These are phyloP conservation scores for Laspeyria flexula DNA, from an alignment of 2,888 invertebrate species.

Conservation along the genomic window DNA sequence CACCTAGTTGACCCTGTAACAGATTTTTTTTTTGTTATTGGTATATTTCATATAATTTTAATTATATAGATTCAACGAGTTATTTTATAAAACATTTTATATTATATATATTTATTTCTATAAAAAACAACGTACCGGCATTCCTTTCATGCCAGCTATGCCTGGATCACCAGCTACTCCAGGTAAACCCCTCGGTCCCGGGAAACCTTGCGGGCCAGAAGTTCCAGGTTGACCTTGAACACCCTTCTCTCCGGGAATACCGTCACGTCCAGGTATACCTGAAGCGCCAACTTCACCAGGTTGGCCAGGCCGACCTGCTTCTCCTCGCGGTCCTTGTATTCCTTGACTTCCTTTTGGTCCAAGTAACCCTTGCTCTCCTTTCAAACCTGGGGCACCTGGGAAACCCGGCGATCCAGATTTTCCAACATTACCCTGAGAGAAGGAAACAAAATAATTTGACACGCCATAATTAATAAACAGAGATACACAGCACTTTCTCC, in stretches of 20 bases:
- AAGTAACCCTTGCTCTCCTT: slow-evolving; percentile 91
- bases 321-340: slow-evolving; percentile 92
- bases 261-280: slow-evolving; percentile 92
- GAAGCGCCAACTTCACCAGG: slow-evolving; percentile 91
- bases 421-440: slow-evolving; percentile 89
- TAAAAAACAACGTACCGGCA: slow-evolving; percentile 83
- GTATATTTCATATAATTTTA: no score
- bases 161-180: slow-evolving; percentile 91
- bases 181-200: slow-evolving; percentile 92
- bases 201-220: slow-evolving; percentile 92
- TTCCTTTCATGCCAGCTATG: slow-evolving; percentile 91
- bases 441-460: not conserved
- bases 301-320: slow-evolving; percentile 91
- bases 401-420: slow-evolving; percentile 95
- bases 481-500: no score
- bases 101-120: not conserved
- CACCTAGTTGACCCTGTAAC: slow-evolving; percentile 90
- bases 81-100: not conserved
- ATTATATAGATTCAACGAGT: no score
- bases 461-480: not conserved
- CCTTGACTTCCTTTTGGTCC: slow-evolving; percentile 94
- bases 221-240: slow-evolving; percentile 90
- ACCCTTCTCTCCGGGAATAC: slow-evolving; percentile 93
- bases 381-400: slow-evolving; percentile 92
- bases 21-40: not conserved